Percentiles rank a stretch among this genome's conserved stretches.
phyloP scores from a whole-genome alignment of 1,140 invertebrate species.

The Carposina sasakii region DNA sequence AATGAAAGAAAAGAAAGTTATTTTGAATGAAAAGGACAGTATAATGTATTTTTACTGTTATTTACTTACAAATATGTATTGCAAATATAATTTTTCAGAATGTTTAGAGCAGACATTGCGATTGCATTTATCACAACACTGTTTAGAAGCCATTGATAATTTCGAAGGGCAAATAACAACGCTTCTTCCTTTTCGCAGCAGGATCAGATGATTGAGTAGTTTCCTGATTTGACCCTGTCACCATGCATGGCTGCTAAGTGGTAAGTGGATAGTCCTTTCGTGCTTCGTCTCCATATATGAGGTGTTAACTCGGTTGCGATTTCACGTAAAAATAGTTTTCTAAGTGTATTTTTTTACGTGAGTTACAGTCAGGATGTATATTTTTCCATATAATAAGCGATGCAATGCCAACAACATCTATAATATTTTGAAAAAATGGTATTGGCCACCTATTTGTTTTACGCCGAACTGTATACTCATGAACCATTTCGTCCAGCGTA shows the following conservation, averaged over 20 bases:
- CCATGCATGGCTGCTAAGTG: slow-evolving; percentile 13
- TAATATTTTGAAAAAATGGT: neutral
- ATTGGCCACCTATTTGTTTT: slow-evolving; percentile 1
- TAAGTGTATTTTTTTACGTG: slow-evolving; percentile 5
- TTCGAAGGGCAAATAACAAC: slow-evolving; percentile 14
- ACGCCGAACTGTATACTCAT: neutral
- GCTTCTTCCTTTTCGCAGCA: slow-evolving; percentile 16
- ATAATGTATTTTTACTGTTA: no score
- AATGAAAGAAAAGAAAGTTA: neutral
- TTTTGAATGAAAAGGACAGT: neutral
- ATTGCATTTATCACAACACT: slow-evolving; percentile 11
- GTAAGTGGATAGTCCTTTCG: slow-evolving; percentile 6
- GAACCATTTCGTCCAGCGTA: neutral
- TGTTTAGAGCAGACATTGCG: slow-evolving; percentile 5
- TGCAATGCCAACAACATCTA: no score
- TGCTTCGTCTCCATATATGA: slow-evolving; percentile 16
- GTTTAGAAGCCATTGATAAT: slow-evolving; percentile 9
- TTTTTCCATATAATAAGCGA: slow-evolving; percentile 9
- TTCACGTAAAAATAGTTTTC: slow-evolving; percentile 15
- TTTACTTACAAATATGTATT: no score
- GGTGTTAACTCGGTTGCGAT: slow-evolving; percentile 12
- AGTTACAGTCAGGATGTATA: slow-evolving; percentile 5
- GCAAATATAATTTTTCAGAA: no score
- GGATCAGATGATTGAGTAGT: slow-evolving; percentile 14
- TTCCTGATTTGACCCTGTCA: slow-evolving; percentile 10